Conservation (phyloP, 2,113 vertebrate genomes). For the Vulpes lagopus region DNA sequence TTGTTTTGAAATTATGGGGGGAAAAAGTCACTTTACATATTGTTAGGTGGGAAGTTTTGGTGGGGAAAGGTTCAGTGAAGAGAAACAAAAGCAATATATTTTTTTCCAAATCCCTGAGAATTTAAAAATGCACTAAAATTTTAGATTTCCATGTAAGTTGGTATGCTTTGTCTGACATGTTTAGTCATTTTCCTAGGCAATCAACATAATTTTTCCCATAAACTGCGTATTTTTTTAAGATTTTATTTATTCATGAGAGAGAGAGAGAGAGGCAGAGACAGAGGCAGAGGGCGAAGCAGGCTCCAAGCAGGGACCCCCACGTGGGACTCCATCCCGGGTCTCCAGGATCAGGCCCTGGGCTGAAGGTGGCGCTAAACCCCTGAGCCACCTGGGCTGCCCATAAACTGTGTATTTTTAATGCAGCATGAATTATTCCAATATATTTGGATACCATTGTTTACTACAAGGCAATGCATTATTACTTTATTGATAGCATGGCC, state of each 20-base stretch:
- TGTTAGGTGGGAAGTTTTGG: background rate
- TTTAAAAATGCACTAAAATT: background rate
- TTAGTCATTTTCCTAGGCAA: background rate
- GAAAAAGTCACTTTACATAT: background rate
- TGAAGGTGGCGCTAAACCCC: no score
- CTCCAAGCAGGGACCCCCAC: no score
- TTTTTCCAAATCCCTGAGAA: background rate
- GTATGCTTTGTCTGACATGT: background rate
- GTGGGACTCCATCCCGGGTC: no score
- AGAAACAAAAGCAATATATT: background rate
- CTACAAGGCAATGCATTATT: background rate
- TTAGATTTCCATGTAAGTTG: background rate
- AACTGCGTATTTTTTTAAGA: background rate
- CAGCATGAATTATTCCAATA: background rate
- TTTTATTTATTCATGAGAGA: no score
- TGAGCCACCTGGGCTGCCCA: no score
- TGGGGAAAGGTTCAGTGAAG: background rate
- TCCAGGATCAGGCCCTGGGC: no score
- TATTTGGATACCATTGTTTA: background rate
- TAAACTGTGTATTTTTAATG: background rate
- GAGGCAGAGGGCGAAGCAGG: no score
- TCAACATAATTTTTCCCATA: background rate
- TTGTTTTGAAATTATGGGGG: background rate
- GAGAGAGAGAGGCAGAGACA: no score
- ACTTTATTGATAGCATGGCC: background rate